Percentiles rank a stretch among this genome's conserved stretches.
These are phyloP conservation scores for Lepidurus arcticus DNA, from an alignment of 1,140 invertebrate species.

Conservation along the genomic window DNA sequence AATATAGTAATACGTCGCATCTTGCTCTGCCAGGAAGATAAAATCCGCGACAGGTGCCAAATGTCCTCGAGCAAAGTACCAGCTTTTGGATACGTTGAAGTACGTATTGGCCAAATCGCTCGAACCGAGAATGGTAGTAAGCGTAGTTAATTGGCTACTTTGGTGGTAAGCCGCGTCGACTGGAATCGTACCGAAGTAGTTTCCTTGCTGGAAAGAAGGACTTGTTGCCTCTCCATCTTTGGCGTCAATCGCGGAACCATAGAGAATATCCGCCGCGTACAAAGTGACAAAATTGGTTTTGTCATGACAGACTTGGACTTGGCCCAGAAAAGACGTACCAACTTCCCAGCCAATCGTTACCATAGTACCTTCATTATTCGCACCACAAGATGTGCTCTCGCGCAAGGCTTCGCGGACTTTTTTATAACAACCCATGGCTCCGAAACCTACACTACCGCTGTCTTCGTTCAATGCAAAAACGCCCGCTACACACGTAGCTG, in stretches of 20 bases:
- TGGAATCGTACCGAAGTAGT: background rate
- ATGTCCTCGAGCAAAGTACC: constrained; percentile 39
- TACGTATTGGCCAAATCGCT: background rate
- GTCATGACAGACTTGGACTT: constrained; percentile 28
- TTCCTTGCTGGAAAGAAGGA: constrained; percentile 26
- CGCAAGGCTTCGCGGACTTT: constrained; percentile 29
- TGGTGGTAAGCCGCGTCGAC: constrained; percentile 26
- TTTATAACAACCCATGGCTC: constrained; percentile 27
- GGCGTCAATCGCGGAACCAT: constrained; percentile 27
- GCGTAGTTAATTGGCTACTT: background rate
- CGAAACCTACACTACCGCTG: background rate
- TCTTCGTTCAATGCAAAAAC: constrained; percentile 5
- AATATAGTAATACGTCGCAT: constrained; percentile 39
- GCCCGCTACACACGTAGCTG: constrained; percentile 23
- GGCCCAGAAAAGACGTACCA: constrained; percentile 6
- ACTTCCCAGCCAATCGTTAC: constrained; percentile 29
- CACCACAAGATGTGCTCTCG: constrained; percentile 31
- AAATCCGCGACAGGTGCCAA: constrained; percentile 40
- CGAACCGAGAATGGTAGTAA: constrained; percentile 23
- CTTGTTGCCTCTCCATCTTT: constrained; percentile 17
- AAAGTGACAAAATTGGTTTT: constrained; percentile 7
- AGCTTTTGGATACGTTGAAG: constrained; percentile 27
- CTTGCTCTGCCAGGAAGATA: constrained; percentile 36
- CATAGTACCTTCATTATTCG: constrained; percentile 16
- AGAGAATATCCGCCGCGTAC: background rate